A percentile compares a stretch with the other conserved stretches of the same genome.
These are phyloP conservation scores for Paraplagusia blochii DNA, from an alignment of 2,113 vertebrate species.

Conservation along the genomic window DNA sequence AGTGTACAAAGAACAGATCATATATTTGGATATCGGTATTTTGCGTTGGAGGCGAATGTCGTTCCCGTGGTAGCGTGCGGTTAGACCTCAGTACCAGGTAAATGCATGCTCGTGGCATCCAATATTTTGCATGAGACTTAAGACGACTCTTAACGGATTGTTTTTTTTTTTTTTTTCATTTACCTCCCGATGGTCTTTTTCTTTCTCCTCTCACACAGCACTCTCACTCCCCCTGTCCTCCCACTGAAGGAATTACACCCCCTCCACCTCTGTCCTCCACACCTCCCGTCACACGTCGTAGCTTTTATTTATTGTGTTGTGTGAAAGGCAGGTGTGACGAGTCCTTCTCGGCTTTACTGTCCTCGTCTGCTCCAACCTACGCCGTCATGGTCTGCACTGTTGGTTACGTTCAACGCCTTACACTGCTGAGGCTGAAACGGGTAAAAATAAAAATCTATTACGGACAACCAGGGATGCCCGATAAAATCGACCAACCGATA, in stretches of 20 bases:
- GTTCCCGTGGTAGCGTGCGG: conserved; percentile 73
- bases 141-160: conserved; percentile 62
- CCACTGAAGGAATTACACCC: conserved; percentile 60
- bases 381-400: conserved; percentile 43
- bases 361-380: conserved; percentile 18
- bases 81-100: conserved; percentile 74
- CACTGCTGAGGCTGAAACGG: conserved; percentile 48
- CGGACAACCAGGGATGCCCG: no score
- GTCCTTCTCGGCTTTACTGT: conserved; percentile 4
- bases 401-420: conserved; percentile 35
- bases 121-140: conserved; percentile 77
- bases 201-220: neutral
- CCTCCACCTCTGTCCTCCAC: conserved; percentile 57
- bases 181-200: conserved; percentile 19
- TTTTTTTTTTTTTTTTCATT: conserved; percentile 63
- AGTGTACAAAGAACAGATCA: conserved; percentile 78
- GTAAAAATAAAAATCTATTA: conserved; percentile 39
- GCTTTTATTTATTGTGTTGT: conserved; percentile 48
- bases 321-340: conserved; percentile 38
- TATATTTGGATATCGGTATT: conserved; percentile 79
- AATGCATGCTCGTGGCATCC: conserved; percentile 77
- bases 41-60: conserved; percentile 75
- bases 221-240: conserved; percentile 50
- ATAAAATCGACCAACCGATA: no score
- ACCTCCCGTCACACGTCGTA: conserved; percentile 31